These are phyloP conservation scores for Hemiprocne comata DNA, from an alignment of 2,113 vertebrate species.

Conservation along the genomic window DNA sequence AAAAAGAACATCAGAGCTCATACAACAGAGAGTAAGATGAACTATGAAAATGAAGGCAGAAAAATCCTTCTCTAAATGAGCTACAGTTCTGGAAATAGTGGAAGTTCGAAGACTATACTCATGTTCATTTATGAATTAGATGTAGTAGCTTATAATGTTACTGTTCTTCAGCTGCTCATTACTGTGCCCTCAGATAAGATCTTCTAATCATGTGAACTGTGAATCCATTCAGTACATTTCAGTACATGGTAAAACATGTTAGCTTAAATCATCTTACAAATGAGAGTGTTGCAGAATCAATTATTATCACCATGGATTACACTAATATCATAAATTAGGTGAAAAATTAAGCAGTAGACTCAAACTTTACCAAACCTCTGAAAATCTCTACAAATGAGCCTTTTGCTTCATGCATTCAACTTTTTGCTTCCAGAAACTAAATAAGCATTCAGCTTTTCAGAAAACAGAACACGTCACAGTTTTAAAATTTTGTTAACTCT, in stretches of 20 bases:
- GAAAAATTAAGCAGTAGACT: not conserved
- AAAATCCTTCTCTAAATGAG: not conserved
- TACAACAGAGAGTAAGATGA: not conserved
- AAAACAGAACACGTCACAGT: conserved; percentile 19
- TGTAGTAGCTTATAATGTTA: not conserved
- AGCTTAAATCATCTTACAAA: conserved; percentile 10
- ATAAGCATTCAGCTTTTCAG: conserved; percentile 23
- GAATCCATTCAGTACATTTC: not conserved
- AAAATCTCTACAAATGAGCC: conserved; percentile 48
- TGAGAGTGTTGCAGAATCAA: not conserved
- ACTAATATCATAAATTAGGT: not conserved
- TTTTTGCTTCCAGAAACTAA: conserved; percentile 49
- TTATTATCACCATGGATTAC: not conserved
- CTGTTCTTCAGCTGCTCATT: conserved; percentile 2
- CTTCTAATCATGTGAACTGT: not conserved
- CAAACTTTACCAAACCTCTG: not conserved
- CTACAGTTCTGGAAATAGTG: not conserved
- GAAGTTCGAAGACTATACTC: not conserved
- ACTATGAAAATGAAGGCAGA: not conserved
- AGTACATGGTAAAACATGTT: not conserved
- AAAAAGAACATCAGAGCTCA: not conserved
- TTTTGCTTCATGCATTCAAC: conserved; percentile 30
- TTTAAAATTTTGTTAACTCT: conserved; percentile 53
- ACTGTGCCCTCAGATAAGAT: not conserved
- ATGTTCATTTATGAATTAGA: not conserved